phyloP scores from a whole-genome alignment of 2,888 invertebrate genomes.

The Idaea straminata region DNA sequence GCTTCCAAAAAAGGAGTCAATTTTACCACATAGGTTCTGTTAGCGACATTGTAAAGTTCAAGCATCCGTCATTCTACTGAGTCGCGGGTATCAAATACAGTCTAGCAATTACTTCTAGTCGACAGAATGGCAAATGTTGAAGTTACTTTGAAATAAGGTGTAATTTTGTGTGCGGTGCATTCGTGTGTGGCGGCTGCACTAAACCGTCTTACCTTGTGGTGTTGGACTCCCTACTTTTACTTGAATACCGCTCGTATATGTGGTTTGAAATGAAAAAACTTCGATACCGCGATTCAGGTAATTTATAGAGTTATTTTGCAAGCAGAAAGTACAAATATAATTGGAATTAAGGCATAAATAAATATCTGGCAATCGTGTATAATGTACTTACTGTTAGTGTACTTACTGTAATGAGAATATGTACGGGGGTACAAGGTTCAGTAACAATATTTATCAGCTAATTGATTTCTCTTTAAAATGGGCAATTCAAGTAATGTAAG shows the following conservation, averaged over 20 bases:
- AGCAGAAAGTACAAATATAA: constrained; percentile 5
- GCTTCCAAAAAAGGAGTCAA: constrained; percentile 57
- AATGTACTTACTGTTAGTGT: too few species aligned
- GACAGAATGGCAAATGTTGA: constrained; percentile 76
- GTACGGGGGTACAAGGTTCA: too few species aligned
- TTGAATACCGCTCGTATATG: constrained; percentile 35
- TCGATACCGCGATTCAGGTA: constrained; percentile 45
- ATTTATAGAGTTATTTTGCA: constrained; percentile 13
- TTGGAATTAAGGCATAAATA: too few species aligned
- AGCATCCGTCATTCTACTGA: constrained; percentile 67
- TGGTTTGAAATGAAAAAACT: constrained; percentile 37
- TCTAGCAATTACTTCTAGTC: constrained; percentile 70
- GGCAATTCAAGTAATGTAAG: too few species aligned
- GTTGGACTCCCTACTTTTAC: constrained; percentile 48
- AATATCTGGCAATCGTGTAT: too few species aligned
- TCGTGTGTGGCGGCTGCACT: constrained; percentile 52
- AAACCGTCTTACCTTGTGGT: constrained; percentile 58
- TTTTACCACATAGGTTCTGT: constrained; percentile 55
- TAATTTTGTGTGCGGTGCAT: constrained; percentile 52
- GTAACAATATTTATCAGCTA: too few species aligned
- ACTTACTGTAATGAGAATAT: too few species aligned
- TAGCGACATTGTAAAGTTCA: constrained; percentile 55
- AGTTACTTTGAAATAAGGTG: constrained; percentile 47
- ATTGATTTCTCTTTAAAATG: too few species aligned
- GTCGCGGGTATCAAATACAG: constrained; percentile 63